Conservation (phyloP, 2,888 invertebrate species). For the Cactoblastis cactorum region DNA sequence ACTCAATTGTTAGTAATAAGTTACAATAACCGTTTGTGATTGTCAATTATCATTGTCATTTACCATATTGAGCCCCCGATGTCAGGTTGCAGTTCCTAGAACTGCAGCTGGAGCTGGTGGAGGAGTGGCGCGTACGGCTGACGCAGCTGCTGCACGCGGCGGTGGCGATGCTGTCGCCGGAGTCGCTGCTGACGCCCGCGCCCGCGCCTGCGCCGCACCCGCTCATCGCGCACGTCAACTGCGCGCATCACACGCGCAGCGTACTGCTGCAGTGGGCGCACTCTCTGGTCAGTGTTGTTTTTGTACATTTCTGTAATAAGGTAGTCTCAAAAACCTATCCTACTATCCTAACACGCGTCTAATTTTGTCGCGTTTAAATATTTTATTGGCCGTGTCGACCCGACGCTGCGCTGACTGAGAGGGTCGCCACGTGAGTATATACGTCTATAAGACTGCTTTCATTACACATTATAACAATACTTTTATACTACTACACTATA, state of each 20-base stretch:
- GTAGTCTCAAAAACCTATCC: too few relatives aligned
- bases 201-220: conserved; percentile 77
- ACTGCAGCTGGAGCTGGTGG: conserved; percentile 92
- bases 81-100: conserved; percentile 91
- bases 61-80: too few relatives aligned
- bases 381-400: too few relatives aligned
- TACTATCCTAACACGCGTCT: not conserved
- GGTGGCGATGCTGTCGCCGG: conserved; percentile 35
- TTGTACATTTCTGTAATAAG: too few relatives aligned
- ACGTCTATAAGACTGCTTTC: too few relatives aligned
- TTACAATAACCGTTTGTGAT: too few relatives aligned
- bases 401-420: too few relatives aligned
- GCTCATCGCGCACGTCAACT: conserved; percentile 75
- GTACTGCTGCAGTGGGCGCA: conserved; percentile 73
- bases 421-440: too few relatives aligned
- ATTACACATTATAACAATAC: too few relatives aligned
- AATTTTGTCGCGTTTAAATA: not conserved
- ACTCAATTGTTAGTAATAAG: too few relatives aligned
- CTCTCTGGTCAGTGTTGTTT: conserved; percentile 46
- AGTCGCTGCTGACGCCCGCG: conserved; percentile 47
- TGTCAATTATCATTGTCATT: too few relatives aligned
- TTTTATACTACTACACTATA: too few relatives aligned
- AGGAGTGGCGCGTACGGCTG: conserved; percentile 93
- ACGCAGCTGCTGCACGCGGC: conserved; percentile 83
- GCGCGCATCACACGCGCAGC: conserved; percentile 61